These are phyloP conservation scores for Gobionotothen gibberifrons DNA, from an alignment of 2,797 vertebrate genomes.

Conservation along the genomic window DNA sequence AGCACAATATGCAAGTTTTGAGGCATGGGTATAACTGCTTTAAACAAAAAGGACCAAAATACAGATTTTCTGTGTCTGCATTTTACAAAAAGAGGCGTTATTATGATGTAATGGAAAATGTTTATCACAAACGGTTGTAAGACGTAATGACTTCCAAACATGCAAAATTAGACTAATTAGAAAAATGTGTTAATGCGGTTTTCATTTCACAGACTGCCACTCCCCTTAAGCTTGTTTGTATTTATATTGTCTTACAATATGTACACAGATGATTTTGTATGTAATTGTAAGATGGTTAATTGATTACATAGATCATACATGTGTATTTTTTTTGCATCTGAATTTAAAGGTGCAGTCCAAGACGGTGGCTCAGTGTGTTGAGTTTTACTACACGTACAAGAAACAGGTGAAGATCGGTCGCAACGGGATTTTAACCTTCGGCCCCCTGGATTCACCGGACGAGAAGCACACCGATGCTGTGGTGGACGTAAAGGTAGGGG, in stretches of 20 bases:
- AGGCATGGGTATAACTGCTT: conserved; percentile 2
- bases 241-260: background rate
- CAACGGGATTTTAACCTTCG: conserved; percentile 91
- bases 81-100: background rate
- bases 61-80: background rate
- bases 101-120: conserved; percentile 25
- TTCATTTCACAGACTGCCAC: conserved; percentile 5
- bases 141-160: background rate
- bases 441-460: conserved; percentile 86
- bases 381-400: conserved; percentile 98
- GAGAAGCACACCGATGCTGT: conserved; percentile 88
- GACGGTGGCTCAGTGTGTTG: conserved; percentile 95
- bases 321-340: background rate
- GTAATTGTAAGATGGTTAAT: background rate
- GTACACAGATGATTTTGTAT: background rate
- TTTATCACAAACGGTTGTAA: background rate
- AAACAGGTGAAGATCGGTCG: conserved; percentile 96
- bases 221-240: background rate
- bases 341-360: conserved; percentile 91
- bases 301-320: background rate
- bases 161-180: background rate
- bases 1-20: background rate
- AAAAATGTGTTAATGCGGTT: background rate
- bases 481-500: conserved; percentile 90
- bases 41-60: conserved; percentile 4